Evolutionary conservation across 1,140 invertebrate species (phyloP), one percentile per base, ranked within the genome.

Genomic region (Eupristina koningsbergeri): DNA sequence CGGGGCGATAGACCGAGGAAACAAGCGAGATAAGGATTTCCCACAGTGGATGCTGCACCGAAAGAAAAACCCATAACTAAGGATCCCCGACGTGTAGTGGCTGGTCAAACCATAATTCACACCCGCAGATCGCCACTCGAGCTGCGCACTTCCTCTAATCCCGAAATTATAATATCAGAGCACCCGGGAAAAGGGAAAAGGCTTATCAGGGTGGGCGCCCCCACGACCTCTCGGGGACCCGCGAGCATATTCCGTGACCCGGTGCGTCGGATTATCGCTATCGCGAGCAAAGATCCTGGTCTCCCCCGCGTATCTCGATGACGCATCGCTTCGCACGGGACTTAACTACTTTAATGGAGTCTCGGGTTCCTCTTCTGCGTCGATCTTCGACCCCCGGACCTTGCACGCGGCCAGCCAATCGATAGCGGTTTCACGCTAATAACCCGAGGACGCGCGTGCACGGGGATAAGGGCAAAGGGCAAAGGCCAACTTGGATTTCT

Each of bases 311-410:
- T 92, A 92, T 91, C 91, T 90, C 87, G 88, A 88, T 89, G 89
- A 90, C 89, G 86, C 89, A 92, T 92, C 90, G 89, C 87, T 92
- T 92, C 91, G 86, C 92, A 92, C 90, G 91, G 89, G 91, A 92
- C 90, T 92, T 92, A 92, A 34, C 36, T 86, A 86, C 85, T 88
- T 91, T 92, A 92, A 92, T 91, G 90, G 89, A 92, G 88, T 83
- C 22, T 29, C n/a, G 6, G 17, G n/a, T n/a, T 61, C 73, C 75
- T 31, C 26, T 3, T 69, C 34, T 71, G 13, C 47, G 1, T 50
- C 15, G 2, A 17, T 50, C 47, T 17, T 2, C 50, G n/a, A 17
- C 71, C 17, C 74, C 78, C 39, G 34, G 29, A 29, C n/a, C n/a
- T n/a, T n/a, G 17, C 34, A 31, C 69, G 61, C 13, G 67, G 36